phyloP scores from a whole-genome alignment of 2,113 vertebrate species.

The Glaucidium brasilianum region DNA sequence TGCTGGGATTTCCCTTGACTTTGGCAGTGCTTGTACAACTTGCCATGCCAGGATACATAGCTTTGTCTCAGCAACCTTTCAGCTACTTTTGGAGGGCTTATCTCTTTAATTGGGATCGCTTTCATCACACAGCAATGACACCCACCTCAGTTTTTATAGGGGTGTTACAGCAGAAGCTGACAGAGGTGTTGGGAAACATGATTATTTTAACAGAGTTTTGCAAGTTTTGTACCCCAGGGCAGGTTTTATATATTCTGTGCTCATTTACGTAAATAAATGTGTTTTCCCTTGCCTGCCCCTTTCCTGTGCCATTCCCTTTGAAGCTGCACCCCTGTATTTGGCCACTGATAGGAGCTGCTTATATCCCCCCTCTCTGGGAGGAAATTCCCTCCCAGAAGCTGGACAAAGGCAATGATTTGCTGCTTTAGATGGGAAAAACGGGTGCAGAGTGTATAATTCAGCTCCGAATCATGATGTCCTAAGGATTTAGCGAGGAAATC shows the following conservation, averaged over 20 bases:
- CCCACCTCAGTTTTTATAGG: not conserved
- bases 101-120: not conserved
- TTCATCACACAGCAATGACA: not conserved
- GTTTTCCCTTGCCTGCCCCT: not conserved
- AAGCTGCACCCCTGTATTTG: not conserved
- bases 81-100: not conserved
- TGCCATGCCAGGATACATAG: not conserved
- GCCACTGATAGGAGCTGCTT: not conserved
- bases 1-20: not conserved
- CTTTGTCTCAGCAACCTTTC: not conserved
- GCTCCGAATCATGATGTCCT: not conserved
- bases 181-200: not conserved
- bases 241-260: not conserved
- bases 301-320: not conserved
- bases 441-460: not conserved
- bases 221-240: not conserved
- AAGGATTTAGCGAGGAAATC: not conserved
- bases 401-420: not conserved
- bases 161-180: not conserved
- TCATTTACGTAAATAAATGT: not conserved
- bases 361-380: not conserved
- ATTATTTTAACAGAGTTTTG: constrained; percentile 5
- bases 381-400: not conserved
- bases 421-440: not conserved
- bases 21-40: not conserved